A percentile compares a stretch with the other conserved stretches of the same genome.
Conservation (phyloP, 1,140 invertebrate genomes). For the Notospermus geniculatus region DNA sequence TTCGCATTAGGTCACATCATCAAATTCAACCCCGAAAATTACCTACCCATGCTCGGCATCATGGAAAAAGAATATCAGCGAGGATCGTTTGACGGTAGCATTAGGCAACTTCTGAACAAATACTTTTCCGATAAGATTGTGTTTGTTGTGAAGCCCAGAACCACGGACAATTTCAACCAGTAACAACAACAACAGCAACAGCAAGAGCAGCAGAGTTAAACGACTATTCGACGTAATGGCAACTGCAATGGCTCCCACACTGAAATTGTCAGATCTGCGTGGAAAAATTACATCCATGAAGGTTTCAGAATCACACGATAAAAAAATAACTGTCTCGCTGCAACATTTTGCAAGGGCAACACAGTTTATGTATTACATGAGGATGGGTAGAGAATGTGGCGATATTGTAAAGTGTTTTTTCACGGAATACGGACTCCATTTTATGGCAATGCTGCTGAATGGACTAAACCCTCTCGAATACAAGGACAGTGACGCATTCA, state of each 20-base stretch:
- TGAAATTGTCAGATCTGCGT: constrained; percentile 6
- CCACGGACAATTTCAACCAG: background rate
- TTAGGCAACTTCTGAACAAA: background rate
- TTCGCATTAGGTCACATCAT: constrained; percentile 6
- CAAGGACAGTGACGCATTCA: background rate
- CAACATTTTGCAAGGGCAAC: constrained; percentile 1
- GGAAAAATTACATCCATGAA: constrained; percentile 9
- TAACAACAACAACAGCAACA: background rate
- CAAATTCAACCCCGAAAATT: constrained; percentile 9
- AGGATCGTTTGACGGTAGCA: constrained; percentile 4
- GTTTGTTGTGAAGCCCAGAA: background rate
- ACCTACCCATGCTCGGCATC: constrained; percentile 1
- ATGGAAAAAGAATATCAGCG: constrained; percentile 9
- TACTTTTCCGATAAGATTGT: constrained; percentile 2
- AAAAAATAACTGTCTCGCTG: background rate
- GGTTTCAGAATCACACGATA: constrained; percentile 3
- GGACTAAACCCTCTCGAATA: constrained; percentile 4
- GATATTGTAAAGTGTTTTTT: background rate
- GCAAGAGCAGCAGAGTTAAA: background rate
- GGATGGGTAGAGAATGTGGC: background rate
- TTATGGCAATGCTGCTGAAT: constrained; percentile 6
- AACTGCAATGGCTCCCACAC: background rate
- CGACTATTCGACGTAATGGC: background rate
- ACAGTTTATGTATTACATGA: background rate
- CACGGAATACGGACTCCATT: background rate